A percentile compares a stretch with the other conserved stretches of the same genome.
These are phyloP conservation scores for Scaptomyza cyrtandrae DNA, from an alignment of 2,888 invertebrate genomes.

Conservation along the genomic window DNA sequence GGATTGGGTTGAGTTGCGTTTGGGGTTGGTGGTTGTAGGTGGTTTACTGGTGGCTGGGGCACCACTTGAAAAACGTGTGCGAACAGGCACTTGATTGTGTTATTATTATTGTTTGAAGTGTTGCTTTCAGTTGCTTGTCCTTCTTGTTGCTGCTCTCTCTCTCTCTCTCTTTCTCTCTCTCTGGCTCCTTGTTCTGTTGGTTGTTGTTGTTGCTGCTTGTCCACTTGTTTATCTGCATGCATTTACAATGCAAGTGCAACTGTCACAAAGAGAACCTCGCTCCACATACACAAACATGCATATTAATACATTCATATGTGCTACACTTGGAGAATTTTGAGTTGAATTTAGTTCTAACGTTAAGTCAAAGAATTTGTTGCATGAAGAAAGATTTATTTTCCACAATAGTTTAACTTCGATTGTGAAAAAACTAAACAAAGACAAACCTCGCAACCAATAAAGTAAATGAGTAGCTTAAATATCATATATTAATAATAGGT, in stretches of 20 bases:
- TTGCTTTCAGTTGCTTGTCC: constrained; percentile 60
- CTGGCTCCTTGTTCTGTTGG: not conserved
- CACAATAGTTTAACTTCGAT: no score
- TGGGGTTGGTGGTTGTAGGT: constrained; percentile 1
- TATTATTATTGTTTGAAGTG: constrained; percentile 80
- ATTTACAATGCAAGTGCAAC: constrained; percentile 71
- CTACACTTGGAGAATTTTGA: not conserved
- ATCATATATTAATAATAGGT: no score
- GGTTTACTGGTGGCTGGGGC: constrained; percentile 28
- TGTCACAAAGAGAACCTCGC: constrained; percentile 46
- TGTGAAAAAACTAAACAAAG: no score
- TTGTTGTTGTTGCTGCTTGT: constrained; percentile 10
- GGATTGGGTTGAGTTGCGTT: not conserved
- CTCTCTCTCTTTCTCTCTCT: no score
- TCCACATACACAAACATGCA: not conserved
- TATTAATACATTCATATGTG: not conserved
- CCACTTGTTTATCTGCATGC: constrained; percentile 73
- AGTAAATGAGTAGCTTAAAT: no score
- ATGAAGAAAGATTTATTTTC: no score
- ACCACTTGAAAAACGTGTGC: constrained; percentile 69
- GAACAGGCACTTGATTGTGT: constrained; percentile 78
- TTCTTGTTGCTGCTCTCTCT: no score
- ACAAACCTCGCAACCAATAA: no score
- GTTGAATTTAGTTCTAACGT: no score
- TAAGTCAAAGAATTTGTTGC: no score